A percentile compares a stretch with the other conserved stretches of the same genome.
phyloP scores from a whole-genome alignment of 2,113 vertebrate genomes.

The Erythrocercus mccallii region DNA sequence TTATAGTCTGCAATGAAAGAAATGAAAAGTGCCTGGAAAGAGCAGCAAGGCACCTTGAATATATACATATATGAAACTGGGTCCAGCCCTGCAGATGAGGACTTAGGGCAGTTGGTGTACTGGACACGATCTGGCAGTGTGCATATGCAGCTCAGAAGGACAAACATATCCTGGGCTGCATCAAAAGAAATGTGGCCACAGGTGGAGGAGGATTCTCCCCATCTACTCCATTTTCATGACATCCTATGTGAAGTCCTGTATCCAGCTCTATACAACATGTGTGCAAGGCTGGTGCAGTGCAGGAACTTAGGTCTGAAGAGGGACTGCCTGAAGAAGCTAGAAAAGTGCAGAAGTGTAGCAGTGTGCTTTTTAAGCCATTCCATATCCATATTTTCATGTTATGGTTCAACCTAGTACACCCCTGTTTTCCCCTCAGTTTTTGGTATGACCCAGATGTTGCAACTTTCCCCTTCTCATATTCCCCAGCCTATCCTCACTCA shows the following conservation, averaged over 20 bases:
- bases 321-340: not conserved
- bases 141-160: not conserved
- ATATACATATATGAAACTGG: not conserved
- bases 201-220: not conserved
- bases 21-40: not conserved
- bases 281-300: not conserved
- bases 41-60: not conserved
- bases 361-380: too few species aligned
- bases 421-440: too few species aligned
- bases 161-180: rapidly evolving
- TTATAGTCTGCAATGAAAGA: not conserved
- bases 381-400: too few species aligned
- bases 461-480: too few species aligned
- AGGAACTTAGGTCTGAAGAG: not conserved
- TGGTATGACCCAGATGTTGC: too few species aligned
- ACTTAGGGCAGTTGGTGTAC: not conserved
- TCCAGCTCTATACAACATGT: rapidly evolving
- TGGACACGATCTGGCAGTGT: not conserved
- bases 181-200: not conserved
- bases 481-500: too few species aligned
- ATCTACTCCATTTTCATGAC: not conserved
- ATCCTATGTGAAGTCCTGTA: not conserved
- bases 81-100: not conserved
- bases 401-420: too few species aligned
- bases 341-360: too few species aligned